phyloP scores from a whole-genome alignment of 2,113 vertebrate genomes.

The Oreochromis aureus region DNA sequence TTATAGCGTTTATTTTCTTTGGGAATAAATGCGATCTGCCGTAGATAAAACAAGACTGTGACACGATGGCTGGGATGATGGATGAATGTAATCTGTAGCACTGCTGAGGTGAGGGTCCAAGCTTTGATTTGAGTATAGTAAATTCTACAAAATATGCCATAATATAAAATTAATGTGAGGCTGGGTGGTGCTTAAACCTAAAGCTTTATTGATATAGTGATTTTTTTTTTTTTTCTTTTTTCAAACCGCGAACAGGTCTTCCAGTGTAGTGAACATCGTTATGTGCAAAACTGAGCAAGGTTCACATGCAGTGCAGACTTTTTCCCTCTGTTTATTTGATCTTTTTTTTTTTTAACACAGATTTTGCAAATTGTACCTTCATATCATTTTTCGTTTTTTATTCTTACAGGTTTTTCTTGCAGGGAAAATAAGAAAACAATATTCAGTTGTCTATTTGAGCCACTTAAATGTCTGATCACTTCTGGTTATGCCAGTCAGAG shows the following conservation, averaged over 20 bases:
- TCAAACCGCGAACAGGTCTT: conserved; percentile 33
- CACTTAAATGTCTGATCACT: not conserved
- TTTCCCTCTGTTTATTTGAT: not conserved
- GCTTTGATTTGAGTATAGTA: conserved; percentile 1
- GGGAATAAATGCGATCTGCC: conserved; percentile 36
- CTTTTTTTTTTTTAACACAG: not conserved
- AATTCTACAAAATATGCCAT: conserved; percentile 6
- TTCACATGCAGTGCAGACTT: not conserved
- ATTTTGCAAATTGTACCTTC: not conserved
- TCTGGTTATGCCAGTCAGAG: not conserved
- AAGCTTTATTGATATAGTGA: conserved; percentile 3
- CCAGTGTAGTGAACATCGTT: conserved; percentile 13
- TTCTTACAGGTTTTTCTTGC: not conserved
- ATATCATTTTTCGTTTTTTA: conserved; percentile 12
- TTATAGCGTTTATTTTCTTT: conserved; percentile 35
- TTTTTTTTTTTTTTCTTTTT: not conserved
- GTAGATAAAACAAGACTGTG: conserved; percentile 2
- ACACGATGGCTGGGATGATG: conserved; percentile 30
- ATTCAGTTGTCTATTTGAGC: not conserved
- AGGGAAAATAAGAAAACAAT: not conserved
- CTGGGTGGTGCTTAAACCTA: not conserved
- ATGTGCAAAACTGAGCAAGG: not conserved
- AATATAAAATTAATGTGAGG: not conserved
- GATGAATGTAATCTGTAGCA: conserved; percentile 63
- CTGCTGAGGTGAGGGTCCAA: conserved; percentile 30